Percentiles rank a stretch among this genome's conserved stretches.
Conservation (phyloP, 37 sponge, comb jelly and placozoan species). For the Hexactinellida sp. region DNA sequence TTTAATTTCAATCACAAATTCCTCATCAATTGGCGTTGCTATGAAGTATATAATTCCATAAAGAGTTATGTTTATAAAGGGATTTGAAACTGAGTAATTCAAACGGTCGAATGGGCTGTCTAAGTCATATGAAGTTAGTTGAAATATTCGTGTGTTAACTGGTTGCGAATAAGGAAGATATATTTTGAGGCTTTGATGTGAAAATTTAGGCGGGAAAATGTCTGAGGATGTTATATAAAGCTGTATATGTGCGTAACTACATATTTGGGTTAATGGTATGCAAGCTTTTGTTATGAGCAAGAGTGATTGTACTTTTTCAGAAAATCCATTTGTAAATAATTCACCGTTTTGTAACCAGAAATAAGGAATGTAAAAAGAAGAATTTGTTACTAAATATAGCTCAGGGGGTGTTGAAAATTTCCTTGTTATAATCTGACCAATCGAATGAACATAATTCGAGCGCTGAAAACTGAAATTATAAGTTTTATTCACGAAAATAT, state of each 20-base stretch:
- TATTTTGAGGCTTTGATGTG: not conserved
- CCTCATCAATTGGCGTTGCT: not conserved
- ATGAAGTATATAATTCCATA: not conserved
- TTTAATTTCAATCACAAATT: not conserved
- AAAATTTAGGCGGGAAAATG: not conserved
- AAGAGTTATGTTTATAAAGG: not conserved
- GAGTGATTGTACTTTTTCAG: not conserved
- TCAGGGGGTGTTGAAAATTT: not conserved
- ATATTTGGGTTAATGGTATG: not conserved
- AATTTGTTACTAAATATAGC: not conserved
- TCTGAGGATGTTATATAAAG: not conserved
- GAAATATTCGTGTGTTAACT: not conserved
- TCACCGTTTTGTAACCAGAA: not conserved
- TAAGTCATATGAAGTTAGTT: not conserved
- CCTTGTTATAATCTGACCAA: not conserved
- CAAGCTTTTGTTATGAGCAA: not conserved
- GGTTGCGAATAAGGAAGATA: not conserved
- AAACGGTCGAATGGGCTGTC: not conserved
- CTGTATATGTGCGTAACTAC: not conserved
- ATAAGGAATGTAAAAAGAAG: not conserved
- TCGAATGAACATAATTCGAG: not conserved
- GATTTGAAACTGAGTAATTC: not conserved
- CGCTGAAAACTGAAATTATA: not conserved
- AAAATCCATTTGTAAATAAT: not conserved
- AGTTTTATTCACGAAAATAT: not conserved